Evolutionary conservation across 2,888 invertebrate species (phyloP), one percentile per base, ranked within the genome.

Genomic region (Himalopsyche japonica): DNA sequence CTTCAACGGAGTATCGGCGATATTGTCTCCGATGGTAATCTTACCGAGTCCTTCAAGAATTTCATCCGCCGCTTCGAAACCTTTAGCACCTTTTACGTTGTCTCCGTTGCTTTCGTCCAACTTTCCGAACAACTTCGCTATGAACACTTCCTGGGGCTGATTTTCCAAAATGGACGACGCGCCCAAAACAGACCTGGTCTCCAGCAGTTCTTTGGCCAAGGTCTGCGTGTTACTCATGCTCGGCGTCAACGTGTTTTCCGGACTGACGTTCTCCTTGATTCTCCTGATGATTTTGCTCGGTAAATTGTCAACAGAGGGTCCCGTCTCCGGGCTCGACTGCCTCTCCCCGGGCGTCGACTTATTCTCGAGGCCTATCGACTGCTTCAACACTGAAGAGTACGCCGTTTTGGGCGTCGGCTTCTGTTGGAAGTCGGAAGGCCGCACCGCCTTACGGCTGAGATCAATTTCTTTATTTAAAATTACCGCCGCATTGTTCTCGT

Each of bases 231-330:
- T 91, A 0, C 90, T 90, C 89, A 91, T 91, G 80, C 90, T 91
- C 0, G 91, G 90, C 0, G 91, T 92, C 10, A 92, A 85, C 0
- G 94, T 94, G 82, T 94, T 94, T 87, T 94, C 94, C 0, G 94
- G 94, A 83, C 94, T 94, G 1, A 94, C 93, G 87, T 94, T 94
- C 88, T 94, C 94, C 89, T 94, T 94, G 18, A 94, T 93, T 6
- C 93, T 93, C 87, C 92, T 89, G 80, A 94, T 93, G 5, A 94
- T 90, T 88, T 93, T 93, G 80, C 90, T 91, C 0, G 94, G 93
- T 82, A 94, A 89, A 87, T 92, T 92, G 76, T 93, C 92, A 1
- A 92, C 90, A 0, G 91, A 87, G 1, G 91, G 91, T 0, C 91
- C 91, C 0, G 89, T 88, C 15, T 92, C 92, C 0, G 91, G 91